Conservation (phyloP, 2,113 vertebrate genomes). For the Saccopteryx leptura region DNA sequence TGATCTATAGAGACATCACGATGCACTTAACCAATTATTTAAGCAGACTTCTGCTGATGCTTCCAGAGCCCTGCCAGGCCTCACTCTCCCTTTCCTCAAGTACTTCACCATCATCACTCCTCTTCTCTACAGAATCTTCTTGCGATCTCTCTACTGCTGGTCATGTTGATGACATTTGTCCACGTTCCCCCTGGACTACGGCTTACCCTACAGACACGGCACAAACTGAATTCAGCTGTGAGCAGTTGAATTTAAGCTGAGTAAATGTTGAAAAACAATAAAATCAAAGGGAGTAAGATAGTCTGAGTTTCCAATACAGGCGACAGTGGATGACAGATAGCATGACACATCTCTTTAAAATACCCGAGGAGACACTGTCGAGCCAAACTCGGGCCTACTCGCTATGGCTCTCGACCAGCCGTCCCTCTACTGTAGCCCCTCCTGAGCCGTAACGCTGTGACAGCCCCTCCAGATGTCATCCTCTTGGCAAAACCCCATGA, state of each 20-base stretch:
- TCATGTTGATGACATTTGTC: background rate
- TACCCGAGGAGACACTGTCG: background rate
- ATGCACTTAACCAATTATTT: background rate
- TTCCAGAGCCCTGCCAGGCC: background rate
- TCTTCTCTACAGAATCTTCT: background rate
- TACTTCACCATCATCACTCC: background rate
- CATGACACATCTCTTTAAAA: background rate
- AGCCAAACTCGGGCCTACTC: background rate
- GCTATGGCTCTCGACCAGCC: background rate
- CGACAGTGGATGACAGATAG: background rate
- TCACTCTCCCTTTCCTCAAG: background rate
- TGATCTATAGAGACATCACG: background rate
- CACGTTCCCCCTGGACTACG: background rate
- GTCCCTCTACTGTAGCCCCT: accelerated
- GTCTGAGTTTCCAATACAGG: background rate
- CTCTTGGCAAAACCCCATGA: background rate
- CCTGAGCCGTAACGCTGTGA: accelerated
- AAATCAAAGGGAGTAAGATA: background rate
- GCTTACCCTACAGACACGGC: background rate
- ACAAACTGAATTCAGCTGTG: background rate
- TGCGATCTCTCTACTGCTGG: background rate
- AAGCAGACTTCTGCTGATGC: background rate
- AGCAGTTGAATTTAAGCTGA: background rate
- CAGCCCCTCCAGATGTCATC: background rate
- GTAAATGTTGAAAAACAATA: background rate